phyloP scores from a whole-genome alignment of 1,140 invertebrate genomes.

The Eubasilissa regina region DNA sequence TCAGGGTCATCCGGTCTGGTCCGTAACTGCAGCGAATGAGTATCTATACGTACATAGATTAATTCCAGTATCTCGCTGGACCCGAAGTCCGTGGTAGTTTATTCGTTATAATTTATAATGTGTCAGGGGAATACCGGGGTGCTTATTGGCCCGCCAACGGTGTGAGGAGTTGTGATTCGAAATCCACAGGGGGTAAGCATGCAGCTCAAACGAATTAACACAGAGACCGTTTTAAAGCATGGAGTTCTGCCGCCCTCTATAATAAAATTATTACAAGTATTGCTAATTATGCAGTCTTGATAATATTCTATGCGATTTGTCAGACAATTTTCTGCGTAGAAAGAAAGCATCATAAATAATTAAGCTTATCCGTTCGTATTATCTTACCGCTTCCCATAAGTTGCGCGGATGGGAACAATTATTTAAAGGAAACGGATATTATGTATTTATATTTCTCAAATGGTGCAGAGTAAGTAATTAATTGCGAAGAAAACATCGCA shows the following conservation, averaged over 20 bases:
- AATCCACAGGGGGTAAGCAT: conserved; percentile 29
- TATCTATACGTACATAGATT: not conserved
- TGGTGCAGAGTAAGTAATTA: too few species aligned
- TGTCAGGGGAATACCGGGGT: conserved; percentile 31
- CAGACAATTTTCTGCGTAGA: conserved; percentile 4
- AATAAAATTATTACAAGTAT: not conserved
- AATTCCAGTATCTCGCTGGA: not conserved
- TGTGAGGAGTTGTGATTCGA: conserved; percentile 43
- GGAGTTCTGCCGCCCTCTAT: not conserved
- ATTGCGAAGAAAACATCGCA: too few species aligned
- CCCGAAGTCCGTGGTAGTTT: conserved; percentile 11
- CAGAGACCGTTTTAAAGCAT: not conserved
- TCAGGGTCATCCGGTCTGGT: too few species aligned
- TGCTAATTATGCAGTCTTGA: conserved; percentile 9
- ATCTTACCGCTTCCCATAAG: not conserved
- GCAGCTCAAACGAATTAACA: conserved; percentile 9
- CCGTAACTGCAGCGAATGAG: too few species aligned
- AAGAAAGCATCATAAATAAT: conserved; percentile 13
- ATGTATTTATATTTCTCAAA: not conserved
- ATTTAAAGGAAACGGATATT: conserved; percentile 23
- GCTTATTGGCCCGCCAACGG: conserved; percentile 17
- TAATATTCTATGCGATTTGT: not conserved
- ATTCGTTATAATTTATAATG: conserved; percentile 38
- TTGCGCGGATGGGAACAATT: not conserved
- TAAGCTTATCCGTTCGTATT: conserved; percentile 13